Base-by-base conservation (phyloP, 1,140 invertebrate genomes). In the Ridgeia piscesae region DNA sequence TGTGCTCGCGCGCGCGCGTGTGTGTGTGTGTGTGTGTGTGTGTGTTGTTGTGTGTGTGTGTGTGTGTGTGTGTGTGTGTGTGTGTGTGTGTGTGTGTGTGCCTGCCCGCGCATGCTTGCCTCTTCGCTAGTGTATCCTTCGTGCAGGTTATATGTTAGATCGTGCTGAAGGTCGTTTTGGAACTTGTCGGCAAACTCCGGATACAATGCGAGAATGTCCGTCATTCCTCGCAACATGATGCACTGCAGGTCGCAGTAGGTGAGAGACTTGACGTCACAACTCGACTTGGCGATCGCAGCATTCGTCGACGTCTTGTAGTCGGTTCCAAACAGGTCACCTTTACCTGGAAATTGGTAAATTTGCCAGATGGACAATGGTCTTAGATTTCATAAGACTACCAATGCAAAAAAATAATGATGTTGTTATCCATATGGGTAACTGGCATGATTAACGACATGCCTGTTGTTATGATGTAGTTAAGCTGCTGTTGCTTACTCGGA, bases 181-280 rank as follows among this genome's bases (percentile, higher is more conserved):
- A 99, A 99, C 94, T 98, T 98, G 91, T 96, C 96, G 94, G 98
- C 98, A 95, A 99, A 99, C 95, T 99, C 98, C 0, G 98, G 98
- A 95, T 99, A 99, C 0, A 99, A 96, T 11, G 98, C 96, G 2
- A 99, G 96, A 0, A 98, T 98, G 93, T 99, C 98, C n/a, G 98
- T 97, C 14, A 99, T 96, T 1, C 98, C 98, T 89, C 97, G 97
- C 96, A 99, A 92, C 98, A 98, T 97, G 93, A 99, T 98, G 95
- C 98, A 99, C 95, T 99, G 99, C 35, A 99, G 96, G 96, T 99
- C 98, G 96, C 98, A 99, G 96, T 99, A 99, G 34, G 98, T 99
- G 35, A 99, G 96, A 34, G 98, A 98, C 96, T 98, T 98, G 31
- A 99, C 98, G 95, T 99, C 98, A 96, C 98, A 98, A 95, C 98